phyloP scores from a whole-genome alignment of 2,797 vertebrate species.

The Phaenicophaeus curvirostris region DNA sequence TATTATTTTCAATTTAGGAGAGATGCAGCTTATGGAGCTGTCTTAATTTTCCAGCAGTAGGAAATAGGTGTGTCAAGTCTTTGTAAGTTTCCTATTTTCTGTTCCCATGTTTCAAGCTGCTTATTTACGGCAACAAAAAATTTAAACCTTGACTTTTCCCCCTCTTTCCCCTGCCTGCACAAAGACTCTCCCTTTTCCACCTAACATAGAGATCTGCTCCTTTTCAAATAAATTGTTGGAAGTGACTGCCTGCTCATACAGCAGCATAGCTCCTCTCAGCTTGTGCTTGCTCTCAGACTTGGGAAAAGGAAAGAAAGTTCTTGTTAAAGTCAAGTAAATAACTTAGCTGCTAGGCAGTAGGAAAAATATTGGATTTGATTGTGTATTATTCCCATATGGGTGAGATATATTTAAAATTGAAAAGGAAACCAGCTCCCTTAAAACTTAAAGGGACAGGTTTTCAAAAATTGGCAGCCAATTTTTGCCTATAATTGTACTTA shows the following conservation, averaged over 20 bases:
- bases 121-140: constrained; percentile 38
- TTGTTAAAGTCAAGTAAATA: constrained; percentile 69
- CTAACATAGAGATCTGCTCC: constrained; percentile 49
- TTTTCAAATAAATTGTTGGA: constrained; percentile 59
- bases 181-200: constrained; percentile 8
- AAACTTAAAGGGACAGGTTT: constrained; percentile 56
- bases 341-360: constrained; percentile 59
- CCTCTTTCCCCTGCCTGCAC: not conserved
- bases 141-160: constrained; percentile 37
- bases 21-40: constrained; percentile 2
- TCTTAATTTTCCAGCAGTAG: constrained; percentile 39
- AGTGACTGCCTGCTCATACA: not conserved
- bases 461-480: constrained; percentile 58
- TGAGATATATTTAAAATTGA: constrained; percentile 60
- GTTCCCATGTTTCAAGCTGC: constrained; percentile 20
- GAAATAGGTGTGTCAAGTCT: constrained; percentile 30
- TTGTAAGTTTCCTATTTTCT: constrained; percentile 43
- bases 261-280: constrained; percentile 35
- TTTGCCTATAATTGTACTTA: constrained; percentile 42
- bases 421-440: constrained; percentile 59
- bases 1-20: constrained; percentile 25
- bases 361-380: constrained; percentile 68
- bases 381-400: constrained; percentile 64
- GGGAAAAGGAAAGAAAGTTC: constrained; percentile 52
- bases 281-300: constrained; percentile 30